Percentiles rank a stretch among this genome's conserved stretches.
phyloP scores from a whole-genome alignment of 2,113 vertebrate genomes.

The Cebus imitator region DNA sequence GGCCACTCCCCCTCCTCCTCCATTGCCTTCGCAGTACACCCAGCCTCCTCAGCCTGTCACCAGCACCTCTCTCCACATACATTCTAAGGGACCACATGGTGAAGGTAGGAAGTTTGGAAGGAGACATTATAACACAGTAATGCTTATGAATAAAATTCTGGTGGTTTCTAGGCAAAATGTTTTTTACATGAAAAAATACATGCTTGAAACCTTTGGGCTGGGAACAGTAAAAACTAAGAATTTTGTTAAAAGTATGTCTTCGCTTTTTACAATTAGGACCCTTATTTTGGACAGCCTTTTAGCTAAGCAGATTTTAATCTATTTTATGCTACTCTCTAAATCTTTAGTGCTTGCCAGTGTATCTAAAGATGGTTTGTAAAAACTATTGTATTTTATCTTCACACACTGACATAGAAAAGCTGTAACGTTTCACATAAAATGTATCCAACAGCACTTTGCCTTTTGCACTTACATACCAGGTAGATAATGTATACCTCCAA shows the following conservation, averaged over 20 bases:
- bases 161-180: background rate
- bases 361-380: background rate
- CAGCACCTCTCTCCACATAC: slow-evolving; percentile 84
- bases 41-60: slow-evolving; percentile 81
- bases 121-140: background rate
- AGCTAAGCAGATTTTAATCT: background rate
- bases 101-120: slow-evolving; percentile 87
- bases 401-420: background rate
- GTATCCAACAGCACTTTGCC: background rate
- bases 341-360: background rate
- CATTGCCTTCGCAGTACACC: slow-evolving; percentile 88
- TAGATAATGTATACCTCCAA: too few relatives aligned
- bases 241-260: slow-evolving; percentile 18
- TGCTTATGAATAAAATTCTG: background rate
- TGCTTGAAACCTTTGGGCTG: background rate
- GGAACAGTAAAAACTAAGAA: background rate
- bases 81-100: slow-evolving; percentile 89
- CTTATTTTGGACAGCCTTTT: background rate
- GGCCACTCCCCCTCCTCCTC: slow-evolving; percentile 86
- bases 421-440: background rate
- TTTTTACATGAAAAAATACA: background rate
- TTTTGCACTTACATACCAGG: background rate
- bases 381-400: background rate
- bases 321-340: background rate
- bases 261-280: background rate